These are phyloP conservation scores for Leucophora obtusa DNA, from an alignment of 2,888 invertebrate species.

Conservation along the genomic window DNA sequence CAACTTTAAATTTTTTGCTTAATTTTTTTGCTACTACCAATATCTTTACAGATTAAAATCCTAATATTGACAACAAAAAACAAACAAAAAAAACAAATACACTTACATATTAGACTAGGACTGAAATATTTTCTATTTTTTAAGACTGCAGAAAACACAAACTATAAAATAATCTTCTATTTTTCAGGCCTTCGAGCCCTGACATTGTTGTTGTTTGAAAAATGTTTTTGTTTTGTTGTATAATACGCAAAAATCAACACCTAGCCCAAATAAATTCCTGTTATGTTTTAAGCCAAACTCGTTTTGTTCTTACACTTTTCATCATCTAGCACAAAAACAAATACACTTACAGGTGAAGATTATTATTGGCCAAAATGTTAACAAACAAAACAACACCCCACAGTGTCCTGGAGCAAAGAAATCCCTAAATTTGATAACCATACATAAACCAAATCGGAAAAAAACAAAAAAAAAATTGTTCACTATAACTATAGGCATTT, in stretches of 20 bases:
- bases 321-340: neutral
- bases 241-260: constrained; percentile 37
- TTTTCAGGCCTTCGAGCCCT: constrained; percentile 15
- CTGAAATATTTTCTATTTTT: constrained; percentile 33
- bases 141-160: constrained; percentile 1
- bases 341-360: constrained; percentile 33
- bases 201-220: neutral
- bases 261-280: constrained; percentile 24
- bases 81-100: too few species aligned
- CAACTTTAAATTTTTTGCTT: too few species aligned
- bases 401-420: neutral
- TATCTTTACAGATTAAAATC: constrained; percentile 30
- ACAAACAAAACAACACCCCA: neutral
- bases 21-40: neutral
- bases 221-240: constrained; percentile 3
- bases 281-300: constrained; percentile 22
- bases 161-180: constrained; percentile 31
- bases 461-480: neutral
- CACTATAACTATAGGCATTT: neutral
- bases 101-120: constrained; percentile 35
- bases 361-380: constrained; percentile 30
- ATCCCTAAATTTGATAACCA: constrained; percentile 20
- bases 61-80: neutral
- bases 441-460: neutral
- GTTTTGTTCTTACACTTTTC: neutral